A percentile compares a stretch with the other conserved stretches of the same genome.
These are phyloP conservation scores for Eulemur rufifrons DNA, from an alignment of 2,113 vertebrate genomes.

Conservation along the genomic window DNA sequence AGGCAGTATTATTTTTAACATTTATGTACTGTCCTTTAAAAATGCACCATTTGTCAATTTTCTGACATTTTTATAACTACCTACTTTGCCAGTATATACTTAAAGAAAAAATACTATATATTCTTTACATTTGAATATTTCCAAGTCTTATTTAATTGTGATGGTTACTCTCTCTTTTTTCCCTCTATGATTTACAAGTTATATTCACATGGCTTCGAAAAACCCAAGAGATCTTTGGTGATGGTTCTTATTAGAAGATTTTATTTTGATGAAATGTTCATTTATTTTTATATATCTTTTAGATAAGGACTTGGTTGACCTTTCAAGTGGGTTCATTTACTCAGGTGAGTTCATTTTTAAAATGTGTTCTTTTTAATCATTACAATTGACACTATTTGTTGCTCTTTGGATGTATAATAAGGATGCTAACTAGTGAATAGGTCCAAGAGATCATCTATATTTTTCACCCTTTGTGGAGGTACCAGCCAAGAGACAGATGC, in stretches of 20 bases:
- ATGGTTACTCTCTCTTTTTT: conserved; percentile 30
- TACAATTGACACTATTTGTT: neutral
- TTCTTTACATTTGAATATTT: conserved; percentile 42
- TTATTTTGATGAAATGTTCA: conserved; percentile 45
- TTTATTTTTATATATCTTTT: conserved; percentile 53
- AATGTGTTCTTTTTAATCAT: neutral
- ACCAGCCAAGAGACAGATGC: neutral
- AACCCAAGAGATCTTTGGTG: neutral
- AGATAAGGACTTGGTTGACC: neutral
- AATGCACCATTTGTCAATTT: neutral
- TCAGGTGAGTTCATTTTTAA: conserved; percentile 21
- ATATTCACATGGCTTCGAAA: conserved; percentile 17
- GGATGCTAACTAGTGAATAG: neutral
- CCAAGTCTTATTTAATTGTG: conserved; percentile 18
- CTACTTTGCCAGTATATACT: neutral
- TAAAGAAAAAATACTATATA: neutral
- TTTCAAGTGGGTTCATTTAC: conserved; percentile 16
- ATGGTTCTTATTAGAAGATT: neutral
- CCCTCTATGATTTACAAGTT: neutral
- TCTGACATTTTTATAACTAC: neutral
- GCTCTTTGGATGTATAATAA: neutral
- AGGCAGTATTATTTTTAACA: neutral
- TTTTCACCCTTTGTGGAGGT: neutral
- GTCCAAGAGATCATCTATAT: neutral
- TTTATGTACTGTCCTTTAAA: conserved; percentile 3